Evolutionary conservation across 2,113 vertebrate species (phyloP).

Genomic region (Oxygymnocypris stewartii): DNA sequence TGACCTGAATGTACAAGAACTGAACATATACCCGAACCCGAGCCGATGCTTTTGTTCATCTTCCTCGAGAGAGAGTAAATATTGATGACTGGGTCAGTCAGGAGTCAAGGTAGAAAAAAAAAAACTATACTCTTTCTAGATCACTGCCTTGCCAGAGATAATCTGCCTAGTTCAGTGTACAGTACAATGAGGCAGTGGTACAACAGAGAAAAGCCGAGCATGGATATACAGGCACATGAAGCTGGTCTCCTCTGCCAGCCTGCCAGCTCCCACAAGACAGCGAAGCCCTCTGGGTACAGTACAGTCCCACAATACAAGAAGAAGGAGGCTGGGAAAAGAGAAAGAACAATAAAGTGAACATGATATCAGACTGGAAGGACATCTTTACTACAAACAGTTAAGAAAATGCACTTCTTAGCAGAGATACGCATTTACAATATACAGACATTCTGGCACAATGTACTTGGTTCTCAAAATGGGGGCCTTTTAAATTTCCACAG

Average conservation of each 20-base stretch:
- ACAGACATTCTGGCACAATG: neutral
- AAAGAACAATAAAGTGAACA: conserved; percentile 16
- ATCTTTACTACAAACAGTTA: neutral
- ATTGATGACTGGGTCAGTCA: conserved; percentile 67
- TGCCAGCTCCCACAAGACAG: conserved; percentile 61
- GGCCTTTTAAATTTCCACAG: neutral
- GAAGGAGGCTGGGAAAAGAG: conserved; percentile 50
- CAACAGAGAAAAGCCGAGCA: conserved; percentile 52
- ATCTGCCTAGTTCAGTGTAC: conserved; percentile 72
- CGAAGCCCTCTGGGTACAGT: conserved; percentile 64
- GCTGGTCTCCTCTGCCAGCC: conserved; percentile 30
- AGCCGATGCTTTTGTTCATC: conserved; percentile 55
- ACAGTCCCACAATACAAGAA: conserved; percentile 26
- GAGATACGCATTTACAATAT: neutral
- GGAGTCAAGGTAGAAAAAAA: conserved; percentile 20
- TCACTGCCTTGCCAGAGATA: conserved; percentile 75
- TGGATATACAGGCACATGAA: conserved; percentile 59
- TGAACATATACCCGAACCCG: neutral
- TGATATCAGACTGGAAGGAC: neutral
- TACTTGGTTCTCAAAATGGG: too few species aligned
- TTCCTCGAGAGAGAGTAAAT: conserved; percentile 68
- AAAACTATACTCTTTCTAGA: conserved; percentile 70
- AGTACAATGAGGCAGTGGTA: conserved; percentile 24
- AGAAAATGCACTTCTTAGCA: neutral
- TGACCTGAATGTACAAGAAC: conserved; percentile 19